Conservation (phyloP, 2,113 vertebrate species). For the Chaetorhynchus papuensis region DNA sequence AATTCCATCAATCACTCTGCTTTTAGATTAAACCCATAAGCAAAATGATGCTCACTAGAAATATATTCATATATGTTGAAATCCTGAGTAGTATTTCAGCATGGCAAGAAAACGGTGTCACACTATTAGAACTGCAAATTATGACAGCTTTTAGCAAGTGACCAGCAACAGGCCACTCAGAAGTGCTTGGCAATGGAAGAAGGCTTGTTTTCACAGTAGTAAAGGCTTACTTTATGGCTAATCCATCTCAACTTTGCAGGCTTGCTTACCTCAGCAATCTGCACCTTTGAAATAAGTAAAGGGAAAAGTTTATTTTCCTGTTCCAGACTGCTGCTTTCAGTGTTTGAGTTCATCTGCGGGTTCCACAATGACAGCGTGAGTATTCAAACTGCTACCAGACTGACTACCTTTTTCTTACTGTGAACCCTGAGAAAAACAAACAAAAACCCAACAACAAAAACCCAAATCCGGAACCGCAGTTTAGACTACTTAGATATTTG, state of each 20-base stretch:
- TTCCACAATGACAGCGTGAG: background rate
- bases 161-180: background rate
- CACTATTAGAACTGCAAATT: background rate
- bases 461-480: background rate
- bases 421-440: background rate
- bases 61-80: background rate
- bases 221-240: accelerated
- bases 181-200: background rate
- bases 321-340: background rate
- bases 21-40: background rate
- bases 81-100: background rate
- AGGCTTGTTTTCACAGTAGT: background rate
- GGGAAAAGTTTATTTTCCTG: background rate
- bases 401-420: background rate
- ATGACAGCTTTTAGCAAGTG: background rate
- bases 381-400: background rate
- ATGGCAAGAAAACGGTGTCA: background rate
- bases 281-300: background rate
- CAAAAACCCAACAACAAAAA: background rate
- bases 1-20: background rate
- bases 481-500: background rate
- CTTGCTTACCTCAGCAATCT: background rate
- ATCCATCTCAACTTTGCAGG: background rate
- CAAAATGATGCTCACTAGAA: background rate
- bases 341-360: background rate